phyloP scores from a whole-genome alignment of 53 echinoderm and acorn worm genomes.

The Temnopleurus reevesii region DNA sequence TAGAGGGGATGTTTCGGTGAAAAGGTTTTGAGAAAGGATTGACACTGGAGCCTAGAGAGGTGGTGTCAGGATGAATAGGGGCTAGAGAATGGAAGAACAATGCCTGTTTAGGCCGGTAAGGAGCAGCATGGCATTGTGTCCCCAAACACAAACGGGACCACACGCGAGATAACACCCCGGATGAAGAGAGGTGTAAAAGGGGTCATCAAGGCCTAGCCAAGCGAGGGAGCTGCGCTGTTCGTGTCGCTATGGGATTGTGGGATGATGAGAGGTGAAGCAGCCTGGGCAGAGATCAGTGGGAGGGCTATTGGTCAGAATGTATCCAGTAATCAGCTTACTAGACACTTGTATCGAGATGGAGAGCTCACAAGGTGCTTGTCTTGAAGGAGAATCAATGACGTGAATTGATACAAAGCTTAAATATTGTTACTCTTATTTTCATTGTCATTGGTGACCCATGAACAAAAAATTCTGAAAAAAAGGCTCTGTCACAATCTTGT shows the following conservation, averaged over 20 bases:
- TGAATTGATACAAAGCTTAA: neutral
- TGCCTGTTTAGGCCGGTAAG: neutral
- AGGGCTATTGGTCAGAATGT: constrained; percentile 20
- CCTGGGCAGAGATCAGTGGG: neutral
- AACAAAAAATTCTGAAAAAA: too few species aligned
- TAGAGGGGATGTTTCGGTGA: too few species aligned
- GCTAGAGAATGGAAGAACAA: constrained; percentile 23
- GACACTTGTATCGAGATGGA: neutral
- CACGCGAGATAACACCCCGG: constrained; percentile 47
- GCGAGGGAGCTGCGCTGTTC: too few species aligned
- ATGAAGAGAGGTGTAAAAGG: neutral
- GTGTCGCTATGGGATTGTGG: too few species aligned
- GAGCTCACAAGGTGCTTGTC: neutral
- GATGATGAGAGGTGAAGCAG: too few species aligned
- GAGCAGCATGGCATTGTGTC: neutral
- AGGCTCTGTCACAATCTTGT: too few species aligned
- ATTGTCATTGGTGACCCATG: too few species aligned
- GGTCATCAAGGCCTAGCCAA: neutral
- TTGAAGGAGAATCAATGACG: neutral
- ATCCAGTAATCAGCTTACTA: constrained; percentile 10
- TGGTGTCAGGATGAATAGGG: neutral
- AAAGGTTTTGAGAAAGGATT: too few species aligned
- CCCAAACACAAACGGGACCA: constrained; percentile 10
- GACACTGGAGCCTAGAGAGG: too few species aligned
- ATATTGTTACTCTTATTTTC: too few species aligned